A percentile compares a stretch with the other conserved stretches of the same genome.
These are phyloP conservation scores for Gallinago paraguaiae DNA, from an alignment of 2,113 vertebrate genomes.

Conservation along the genomic window DNA sequence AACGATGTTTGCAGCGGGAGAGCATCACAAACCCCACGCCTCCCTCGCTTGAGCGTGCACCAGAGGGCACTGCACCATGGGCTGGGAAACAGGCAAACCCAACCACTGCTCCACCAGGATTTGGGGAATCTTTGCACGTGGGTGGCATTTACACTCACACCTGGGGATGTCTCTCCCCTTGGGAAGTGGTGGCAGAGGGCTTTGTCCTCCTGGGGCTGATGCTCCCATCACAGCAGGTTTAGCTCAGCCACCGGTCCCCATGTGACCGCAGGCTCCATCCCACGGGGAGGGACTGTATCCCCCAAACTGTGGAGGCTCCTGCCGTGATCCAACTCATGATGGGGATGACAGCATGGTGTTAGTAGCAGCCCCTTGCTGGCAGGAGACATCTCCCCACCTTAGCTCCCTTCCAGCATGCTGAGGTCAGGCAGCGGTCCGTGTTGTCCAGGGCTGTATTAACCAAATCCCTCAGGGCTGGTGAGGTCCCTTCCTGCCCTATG, in stretches of 20 bases:
- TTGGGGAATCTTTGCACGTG: not conserved
- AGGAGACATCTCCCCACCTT: not conserved
- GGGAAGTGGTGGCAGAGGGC: not conserved
- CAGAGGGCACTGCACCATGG: not conserved
- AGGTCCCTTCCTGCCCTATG: not conserved
- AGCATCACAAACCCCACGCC: not conserved
- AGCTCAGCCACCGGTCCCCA: fast-evolving
- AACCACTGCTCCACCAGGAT: fast-evolving
- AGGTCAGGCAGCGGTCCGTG: not conserved
- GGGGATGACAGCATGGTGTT: not conserved
- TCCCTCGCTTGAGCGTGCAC: not conserved
- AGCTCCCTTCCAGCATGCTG: fast-evolving
- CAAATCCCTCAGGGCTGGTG: fast-evolving
- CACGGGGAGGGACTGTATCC: fast-evolving
- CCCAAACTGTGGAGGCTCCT: fast-evolving
- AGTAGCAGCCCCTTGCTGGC: not conserved
- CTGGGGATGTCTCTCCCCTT: not conserved
- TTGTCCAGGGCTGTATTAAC: not conserved
- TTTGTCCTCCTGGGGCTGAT: fast-evolving
- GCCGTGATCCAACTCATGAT: fast-evolving
- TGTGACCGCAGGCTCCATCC: fast-evolving
- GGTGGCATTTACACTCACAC: fast-evolving
- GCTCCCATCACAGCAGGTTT: not conserved
- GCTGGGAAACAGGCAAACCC: not conserved
- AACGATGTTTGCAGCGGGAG: not conserved